Evolutionary conservation across 1,140 invertebrate species (phyloP).

Genomic region (Brachionus koreanus): DNA sequence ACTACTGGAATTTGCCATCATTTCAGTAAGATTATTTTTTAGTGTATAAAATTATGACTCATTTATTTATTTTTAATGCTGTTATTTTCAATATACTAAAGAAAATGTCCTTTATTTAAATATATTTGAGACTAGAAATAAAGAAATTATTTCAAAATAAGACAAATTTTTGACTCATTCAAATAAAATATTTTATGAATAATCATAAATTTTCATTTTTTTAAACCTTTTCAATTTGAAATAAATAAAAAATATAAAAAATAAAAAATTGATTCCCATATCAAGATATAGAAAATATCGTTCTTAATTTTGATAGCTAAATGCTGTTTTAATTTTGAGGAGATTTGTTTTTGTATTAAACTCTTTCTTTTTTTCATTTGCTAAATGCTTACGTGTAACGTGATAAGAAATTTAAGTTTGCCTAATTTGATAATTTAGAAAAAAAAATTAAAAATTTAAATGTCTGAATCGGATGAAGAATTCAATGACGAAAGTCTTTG

Average conservation of each 20-base stretch:
- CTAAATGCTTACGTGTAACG: background rate
- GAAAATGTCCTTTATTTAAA: background rate
- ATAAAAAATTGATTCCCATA: background rate
- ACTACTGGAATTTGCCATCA: too few relatives aligned
- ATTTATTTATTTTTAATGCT: too few relatives aligned
- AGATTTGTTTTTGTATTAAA: too few relatives aligned
- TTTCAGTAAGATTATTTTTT: too few relatives aligned
- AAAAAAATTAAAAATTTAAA: background rate
- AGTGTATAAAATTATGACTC: too few relatives aligned
- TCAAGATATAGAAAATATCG: too few relatives aligned
- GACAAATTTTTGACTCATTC: background rate
- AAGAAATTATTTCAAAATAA: background rate
- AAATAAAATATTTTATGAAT: background rate
- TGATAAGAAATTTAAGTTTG: background rate
- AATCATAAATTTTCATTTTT: slow-evolving; percentile 4
- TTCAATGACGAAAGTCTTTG: slow-evolving; percentile 51
- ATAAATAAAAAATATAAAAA: background rate
- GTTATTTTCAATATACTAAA: too few relatives aligned
- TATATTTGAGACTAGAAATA: background rate
- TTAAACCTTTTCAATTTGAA: background rate
- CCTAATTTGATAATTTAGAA: background rate
- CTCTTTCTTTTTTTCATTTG: too few relatives aligned
- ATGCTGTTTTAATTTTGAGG: too few relatives aligned
- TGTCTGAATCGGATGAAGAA: slow-evolving; percentile 36
- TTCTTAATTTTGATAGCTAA: too few relatives aligned